Evolutionary conservation across 2,797 vertebrate species (phyloP), one percentile per base, ranked within the genome.

Genomic region (Neopelma chrysocephalum): DNA sequence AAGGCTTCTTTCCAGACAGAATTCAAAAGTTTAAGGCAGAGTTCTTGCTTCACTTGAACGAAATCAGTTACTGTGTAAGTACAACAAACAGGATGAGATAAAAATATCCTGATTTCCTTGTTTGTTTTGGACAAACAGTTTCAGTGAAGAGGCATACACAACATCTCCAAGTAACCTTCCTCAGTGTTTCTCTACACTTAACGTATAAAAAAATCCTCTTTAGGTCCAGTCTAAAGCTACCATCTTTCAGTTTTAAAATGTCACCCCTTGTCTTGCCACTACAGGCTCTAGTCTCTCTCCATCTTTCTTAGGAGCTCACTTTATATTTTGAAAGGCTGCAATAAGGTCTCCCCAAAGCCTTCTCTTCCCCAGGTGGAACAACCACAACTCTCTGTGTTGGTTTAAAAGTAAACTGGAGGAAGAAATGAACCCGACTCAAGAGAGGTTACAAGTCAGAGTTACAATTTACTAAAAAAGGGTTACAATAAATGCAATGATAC

Each of bases 231-330:
- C 14, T 65, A 78, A 36, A 64, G 23, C 11, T 69, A 40, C 4
- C 5, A 1, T 6, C 29, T 69, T 58, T 69, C 21, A 69, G 14
- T 54, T 71, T 65, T 40, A 23, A 43, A 60, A 10, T 26, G 1
- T 36, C 79, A 4, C 7, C 6, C 9, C 6, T 82, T 79, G 8
- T 54, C 12, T 5, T 48, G 32, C 26, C 8, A 22, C 16, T 58
- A 45, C 9, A 78, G 17, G 4, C 2, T 5, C 17, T 36, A 4
- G 1, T 70, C 3, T 70, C 2, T 5, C 23, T 51, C 8, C 1
- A 7, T 15, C 8, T 82, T 47, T 32, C 34, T 65, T 36, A 9
- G 72, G 53, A 66, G 6, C 5, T 66, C 20, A 12, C 10, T 45
- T 73, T 45, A 12, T 5, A 18, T 45, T 38, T 66, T 66, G n/a